Evolutionary conservation across 1,140 invertebrate genomes (phyloP), one percentile per base, ranked within the genome.

Genomic region (Zelostemma sp.): DNA sequence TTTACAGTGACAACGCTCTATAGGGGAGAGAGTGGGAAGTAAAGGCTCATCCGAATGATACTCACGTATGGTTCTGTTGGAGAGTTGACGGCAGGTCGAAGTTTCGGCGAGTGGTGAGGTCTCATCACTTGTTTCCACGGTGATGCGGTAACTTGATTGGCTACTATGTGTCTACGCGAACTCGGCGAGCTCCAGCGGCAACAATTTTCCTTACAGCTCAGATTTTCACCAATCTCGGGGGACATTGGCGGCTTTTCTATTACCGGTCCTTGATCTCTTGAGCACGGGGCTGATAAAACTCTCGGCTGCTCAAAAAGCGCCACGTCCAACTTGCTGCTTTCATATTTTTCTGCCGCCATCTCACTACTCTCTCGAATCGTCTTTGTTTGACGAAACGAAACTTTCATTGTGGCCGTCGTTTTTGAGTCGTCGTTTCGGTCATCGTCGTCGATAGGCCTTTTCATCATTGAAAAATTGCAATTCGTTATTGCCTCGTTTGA

Each of bases 71-170:
- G 1, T 6, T 74, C 68, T 9, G 18, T 63, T 33, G 56, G 65
- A 6, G 11, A 1, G 12, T 67, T 17, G 1, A 74, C 49, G 9
- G 71, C 69, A 1, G 73, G 71, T 25, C 67, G 78, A 4, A 58
- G 35, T 40, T 73, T 77, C 1, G 81, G 80, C 14, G 73, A 78
- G 61, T 82, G 77, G 69, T 83, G 78, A 15, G 78, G 80, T 51
- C 71, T 71, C 6, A 70, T 35, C 0, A 79, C 72, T 60, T 83
- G 81, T 31, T 71, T 68, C 81, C 81, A 83, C 1, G 81, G 81
- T 9, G 80, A 82, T n/a, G 80, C 80, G 1, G 74, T 78, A 4
- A 82, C 81, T 14, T 78, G 74, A 60, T 83, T 83, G 1, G 81
- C 80, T 12, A 83, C 81, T 28, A 80, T 73, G 14, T 70, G 75